Base-by-base conservation (phyloP, 2,113 vertebrate genomes). In the Hypocryptadius cinnamomeus region DNA sequence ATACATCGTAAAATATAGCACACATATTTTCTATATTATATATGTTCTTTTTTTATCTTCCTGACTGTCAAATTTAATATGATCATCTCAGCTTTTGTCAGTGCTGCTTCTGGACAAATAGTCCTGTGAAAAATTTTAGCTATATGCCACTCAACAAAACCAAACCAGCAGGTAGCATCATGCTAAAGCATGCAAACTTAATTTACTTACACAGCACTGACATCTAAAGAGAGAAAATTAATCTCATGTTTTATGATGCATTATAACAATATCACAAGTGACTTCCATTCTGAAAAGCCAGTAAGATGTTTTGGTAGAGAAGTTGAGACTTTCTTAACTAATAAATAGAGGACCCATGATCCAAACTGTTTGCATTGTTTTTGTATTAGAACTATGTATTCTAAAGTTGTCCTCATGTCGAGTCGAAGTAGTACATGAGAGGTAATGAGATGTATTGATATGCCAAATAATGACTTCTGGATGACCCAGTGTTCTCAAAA, bases 381-480 rank as follows among this genome's bases (percentile, higher is more conserved):
- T 40, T 45, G 10, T 44, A 74, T 60, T 71, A 84, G 42, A 92
- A 33, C 56, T 47, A 44, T 25, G 16, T 37, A 54, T 61, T 66
- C 48, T 85, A 40, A 31, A 79, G 30, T 31, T 80, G 33, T 72
- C 37, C 70, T 63, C 31, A 12, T 84, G 84, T 89, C 25, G 35
- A 71, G n/a, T 24, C 88, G 85, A 85, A 91, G 50, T 44, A 83
- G 56, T 66, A 57, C 21, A 39, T 48, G 60, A 88, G 40, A 87
- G 23, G 54, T 84, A 93, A 95, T 74, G 68, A 80, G 72, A 80
- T 65, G 44, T 37, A 71, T 64, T 79, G 89, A 90, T 87, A 89
- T 87, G 33, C 45, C 51, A 74, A 74, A 92, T 87, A 88, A 95
- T 65, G 94, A 83, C 95, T 92, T 87, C 60, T 94, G 79, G 47